Base-by-base conservation (phyloP, 2,888 invertebrate species). In the Pristionchus mayeri region DNA sequence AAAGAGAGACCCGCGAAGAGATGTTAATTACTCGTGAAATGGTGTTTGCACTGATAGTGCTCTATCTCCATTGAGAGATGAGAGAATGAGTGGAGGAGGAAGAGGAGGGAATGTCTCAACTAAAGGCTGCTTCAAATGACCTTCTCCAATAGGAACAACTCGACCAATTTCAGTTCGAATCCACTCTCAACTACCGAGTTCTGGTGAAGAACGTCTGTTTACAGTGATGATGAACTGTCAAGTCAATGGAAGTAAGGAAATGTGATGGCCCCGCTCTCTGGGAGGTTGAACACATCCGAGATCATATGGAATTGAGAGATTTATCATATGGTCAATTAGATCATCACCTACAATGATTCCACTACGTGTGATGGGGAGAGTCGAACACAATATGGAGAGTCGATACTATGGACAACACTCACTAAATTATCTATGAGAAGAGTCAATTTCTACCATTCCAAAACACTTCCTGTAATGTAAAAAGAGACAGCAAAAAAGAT, bases 1-100 rank as follows among this genome's bases (percentile, higher is more conserved):
- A 63, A 63, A 63, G 30, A 30, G 27, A 63, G 63, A 34, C 63
- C 34, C 11, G 3, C 16, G 13, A n/a, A 27, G 63, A 13, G 63
- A 63, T 63, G 63, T 63, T 63, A 63, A 63, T 63, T 63, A 63
- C 16, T 63, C 63, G 63, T 63, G 63, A 63, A 63, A 63, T 63
- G 63, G 27, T 63, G 34, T 63, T 63, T 63, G 63, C 63, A 63
- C 63, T 63, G 34, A 34, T 30, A 27, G 63, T 24, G 27, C 18
- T 57, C 4, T 57, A 27, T n/a, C 57, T 57, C 18, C 30, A 27
- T 27, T 9, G 40, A 75, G 44, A 40, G 75, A 75, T 63, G 18
- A n/a, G 75, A 75, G 1, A 75, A 18, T 30, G 27, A 44, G 75
- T 40, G 75, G 44, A 24, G 44, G 37, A 21, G 16, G 48, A 48